Evolutionary conservation across 2,888 invertebrate genomes (phyloP).

Genomic region (Acanthosepion lycidas): DNA sequence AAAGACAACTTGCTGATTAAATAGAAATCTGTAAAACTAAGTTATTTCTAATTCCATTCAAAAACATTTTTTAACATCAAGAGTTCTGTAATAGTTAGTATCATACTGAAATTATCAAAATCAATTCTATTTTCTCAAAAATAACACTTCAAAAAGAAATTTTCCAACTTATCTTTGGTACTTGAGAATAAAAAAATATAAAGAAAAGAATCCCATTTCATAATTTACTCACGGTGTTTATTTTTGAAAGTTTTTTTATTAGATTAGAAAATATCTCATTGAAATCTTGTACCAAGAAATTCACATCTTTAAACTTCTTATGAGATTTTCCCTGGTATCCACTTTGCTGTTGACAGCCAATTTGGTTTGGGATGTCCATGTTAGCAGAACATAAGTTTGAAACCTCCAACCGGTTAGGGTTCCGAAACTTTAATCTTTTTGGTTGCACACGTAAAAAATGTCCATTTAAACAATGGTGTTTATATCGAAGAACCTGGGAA

Average conservation of each 20-base stretch:
- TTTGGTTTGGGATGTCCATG: constrained; percentile 41
- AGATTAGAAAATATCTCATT: not conserved
- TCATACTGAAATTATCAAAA: too few relatives aligned
- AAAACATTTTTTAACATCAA: too few relatives aligned
- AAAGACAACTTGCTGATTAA: too few relatives aligned
- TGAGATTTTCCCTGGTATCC: not conserved
- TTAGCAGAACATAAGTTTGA: not conserved
- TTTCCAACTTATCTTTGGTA: too few relatives aligned
- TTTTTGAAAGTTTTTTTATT: not conserved
- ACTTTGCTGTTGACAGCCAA: not conserved
- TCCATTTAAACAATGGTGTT: constrained; percentile 49
- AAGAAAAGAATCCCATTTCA: not conserved
- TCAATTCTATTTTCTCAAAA: too few relatives aligned
- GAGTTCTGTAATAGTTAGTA: too few relatives aligned
- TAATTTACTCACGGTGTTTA: constrained; percentile 35
- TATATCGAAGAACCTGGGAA: constrained; percentile 44
- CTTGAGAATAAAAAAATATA: too few relatives aligned
- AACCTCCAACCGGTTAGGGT: constrained; percentile 40
- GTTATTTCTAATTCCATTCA: too few relatives aligned
- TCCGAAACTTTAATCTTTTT: constrained; percentile 48
- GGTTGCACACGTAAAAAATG: constrained; percentile 50
- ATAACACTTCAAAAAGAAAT: too few relatives aligned
- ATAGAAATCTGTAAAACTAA: too few relatives aligned
- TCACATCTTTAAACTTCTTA: not conserved
- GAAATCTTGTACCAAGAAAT: constrained; percentile 42